phyloP scores from a whole-genome alignment of 2,888 invertebrate genomes.

The Agapostemon virescens region DNA sequence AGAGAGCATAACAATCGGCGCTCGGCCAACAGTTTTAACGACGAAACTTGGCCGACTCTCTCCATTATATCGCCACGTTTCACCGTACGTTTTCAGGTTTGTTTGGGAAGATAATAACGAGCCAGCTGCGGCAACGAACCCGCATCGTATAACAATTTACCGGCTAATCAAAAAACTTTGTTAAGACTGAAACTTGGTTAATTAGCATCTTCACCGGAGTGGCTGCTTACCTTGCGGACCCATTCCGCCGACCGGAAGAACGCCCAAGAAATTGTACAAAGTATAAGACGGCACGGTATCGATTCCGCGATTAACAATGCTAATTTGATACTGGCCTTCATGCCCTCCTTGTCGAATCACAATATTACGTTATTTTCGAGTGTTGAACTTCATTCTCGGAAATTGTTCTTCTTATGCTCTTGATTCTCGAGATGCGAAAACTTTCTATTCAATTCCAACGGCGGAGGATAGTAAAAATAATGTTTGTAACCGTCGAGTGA shows the following conservation, averaged over 20 bases:
- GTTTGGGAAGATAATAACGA: slow-evolving; percentile 69
- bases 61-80: slow-evolving; percentile 72
- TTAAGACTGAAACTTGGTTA: slow-evolving; percentile 79
- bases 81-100: slow-evolving; percentile 66
- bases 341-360: background rate
- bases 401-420: background rate
- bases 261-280: slow-evolving; percentile 73
- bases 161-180: slow-evolving; percentile 80
- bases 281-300: slow-evolving; percentile 65
- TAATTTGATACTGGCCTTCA: slow-evolving; percentile 42
- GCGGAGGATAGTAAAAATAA: background rate
- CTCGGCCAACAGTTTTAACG: slow-evolving; percentile 69
- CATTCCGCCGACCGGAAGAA: slow-evolving; percentile 55
- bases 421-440: background rate
- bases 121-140: slow-evolving; percentile 57
- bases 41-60: slow-evolving; percentile 70
- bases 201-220: slow-evolving; percentile 79
- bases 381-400: background rate
- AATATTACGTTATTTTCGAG: background rate
- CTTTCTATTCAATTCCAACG: background rate
- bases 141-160: slow-evolving; percentile 78
- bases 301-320: slow-evolving; percentile 61
- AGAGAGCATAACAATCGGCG: slow-evolving; percentile 50
- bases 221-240: slow-evolving; percentile 73
- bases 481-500: background rate